Evolutionary conservation across 2,113 vertebrate species (phyloP).

Genomic region (Grus americana): DNA sequence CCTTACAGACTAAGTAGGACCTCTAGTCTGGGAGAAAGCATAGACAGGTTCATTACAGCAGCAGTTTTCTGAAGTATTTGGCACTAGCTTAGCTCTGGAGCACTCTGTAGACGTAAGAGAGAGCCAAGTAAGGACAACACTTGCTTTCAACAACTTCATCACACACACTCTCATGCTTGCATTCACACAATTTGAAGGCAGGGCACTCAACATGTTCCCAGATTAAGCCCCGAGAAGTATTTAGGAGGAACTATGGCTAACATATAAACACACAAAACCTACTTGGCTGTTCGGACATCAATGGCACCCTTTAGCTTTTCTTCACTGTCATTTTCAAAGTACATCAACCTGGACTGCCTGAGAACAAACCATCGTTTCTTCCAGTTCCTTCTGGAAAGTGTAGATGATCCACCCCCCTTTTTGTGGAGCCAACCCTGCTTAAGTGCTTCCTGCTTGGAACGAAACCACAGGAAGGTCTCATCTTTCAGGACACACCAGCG

Average conservation of each 20-base stretch:
- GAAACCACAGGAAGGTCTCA: slow-evolving; percentile 98
- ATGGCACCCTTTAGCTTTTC: slow-evolving; percentile 93
- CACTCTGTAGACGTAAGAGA: background rate
- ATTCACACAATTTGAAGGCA: background rate
- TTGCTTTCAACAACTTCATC: slow-evolving; percentile 1
- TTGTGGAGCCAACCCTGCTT: slow-evolving; percentile 98
- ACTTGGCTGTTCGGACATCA: slow-evolving; percentile 91
- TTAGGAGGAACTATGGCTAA: background rate
- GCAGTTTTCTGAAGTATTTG: slow-evolving; percentile 26
- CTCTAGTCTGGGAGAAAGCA: slow-evolving; percentile 23
- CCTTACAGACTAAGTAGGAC: slow-evolving; percentile 11
- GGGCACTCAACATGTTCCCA: background rate
- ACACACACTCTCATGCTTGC: background rate
- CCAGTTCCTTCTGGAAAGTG: slow-evolving; percentile 95
- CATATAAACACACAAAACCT: slow-evolving; percentile 32
- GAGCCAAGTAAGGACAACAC: slow-evolving; percentile 19
- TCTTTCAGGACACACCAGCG: slow-evolving; percentile 98
- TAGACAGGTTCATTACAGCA: background rate
- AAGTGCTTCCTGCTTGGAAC: slow-evolving; percentile 96
- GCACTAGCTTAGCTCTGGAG: background rate
- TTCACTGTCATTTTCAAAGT: slow-evolving; percentile 95
- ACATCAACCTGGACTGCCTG: slow-evolving; percentile 92
- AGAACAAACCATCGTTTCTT: slow-evolving; percentile 98
- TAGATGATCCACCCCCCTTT: slow-evolving; percentile 94
- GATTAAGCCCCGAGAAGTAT: background rate